Base-by-base conservation (phyloP, 1,140 invertebrate genomes). In the Augochlora pura region DNA sequence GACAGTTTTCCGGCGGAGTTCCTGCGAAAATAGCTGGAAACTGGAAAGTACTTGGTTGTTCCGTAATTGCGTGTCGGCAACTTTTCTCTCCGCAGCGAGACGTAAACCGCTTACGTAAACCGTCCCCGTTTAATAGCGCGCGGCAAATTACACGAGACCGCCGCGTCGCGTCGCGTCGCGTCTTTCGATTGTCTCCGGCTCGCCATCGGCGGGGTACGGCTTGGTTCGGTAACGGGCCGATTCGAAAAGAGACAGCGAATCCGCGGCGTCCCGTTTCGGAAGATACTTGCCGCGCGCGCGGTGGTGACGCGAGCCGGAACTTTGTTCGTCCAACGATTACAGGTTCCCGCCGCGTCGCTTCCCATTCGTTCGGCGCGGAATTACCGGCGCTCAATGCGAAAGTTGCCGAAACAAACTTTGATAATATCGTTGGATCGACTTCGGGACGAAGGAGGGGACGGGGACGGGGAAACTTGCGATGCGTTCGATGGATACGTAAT, bases 331-430 rank as follows among this genome's bases (percentile, higher is more conserved):
- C 1, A 46, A 46, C 42, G 42, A 12, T 46, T 46, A 46, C 42
- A 46, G 8, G 12, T 54, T 42, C 32, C 25, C 21, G 32, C 2
- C 0, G 9, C 5, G 18, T 57, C 23, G 49, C 2, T 42, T 38
- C 32, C 0, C n/a, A 23, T 46, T 10, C 16, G 32, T 27, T 67
- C 63, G 7, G 23, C 18, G 7, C 39, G 16, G 52, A 66, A 66
- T 57, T 59, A 12, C 38, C 49, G 64, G n/a, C 59, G 32, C 16
- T 23, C 73, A 14, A 59, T 76, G 16, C 10, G 52, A 76, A 76
- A 67, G 18, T 59, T 46, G 38, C n/a, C 7, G 18, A 27, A 42
- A 57, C 63, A 68, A 68, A 60, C 6, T 68, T 69, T 1, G 39
- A 4, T 69, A 60, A 68, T 76, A 59, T 21, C 49, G 64, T 59